Percentiles rank a stretch among this genome's conserved stretches.
phyloP scores from a whole-genome alignment of 2,888 invertebrate genomes.

The Petrolisthes cinctipes region DNA sequence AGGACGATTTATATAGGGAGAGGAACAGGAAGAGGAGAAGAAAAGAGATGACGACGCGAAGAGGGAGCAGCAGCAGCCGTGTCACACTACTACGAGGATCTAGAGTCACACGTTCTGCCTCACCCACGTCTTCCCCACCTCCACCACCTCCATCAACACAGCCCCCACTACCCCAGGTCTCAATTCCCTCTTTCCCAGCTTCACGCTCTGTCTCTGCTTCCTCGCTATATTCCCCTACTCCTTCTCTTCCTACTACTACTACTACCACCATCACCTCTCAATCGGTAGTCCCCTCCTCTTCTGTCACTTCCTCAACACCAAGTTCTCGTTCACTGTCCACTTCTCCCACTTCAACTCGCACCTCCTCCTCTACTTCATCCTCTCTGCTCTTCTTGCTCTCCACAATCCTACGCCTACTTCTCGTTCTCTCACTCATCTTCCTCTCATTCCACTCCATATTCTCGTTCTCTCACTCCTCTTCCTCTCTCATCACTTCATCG shows the following conservation, averaged over 20 bases:
- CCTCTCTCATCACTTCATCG: background rate
- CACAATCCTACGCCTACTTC: background rate
- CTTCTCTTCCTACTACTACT: background rate
- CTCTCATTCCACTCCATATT: background rate
- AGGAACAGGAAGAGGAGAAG: slow-evolving; percentile 68
- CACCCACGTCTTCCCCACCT: no score
- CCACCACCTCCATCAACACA: background rate
- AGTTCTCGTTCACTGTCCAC: background rate
- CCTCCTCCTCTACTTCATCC: background rate
- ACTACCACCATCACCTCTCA: background rate
- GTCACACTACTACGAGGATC: no score
- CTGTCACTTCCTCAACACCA: background rate
- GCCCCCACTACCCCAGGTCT: background rate
- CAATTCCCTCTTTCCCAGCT: background rate
- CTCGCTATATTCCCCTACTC: background rate
- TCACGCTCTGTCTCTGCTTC: background rate
- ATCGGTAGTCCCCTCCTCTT: background rate
- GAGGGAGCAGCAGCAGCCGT: background rate
- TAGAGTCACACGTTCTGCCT: no score
- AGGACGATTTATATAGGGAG: background rate
- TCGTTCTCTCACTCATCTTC: background rate
- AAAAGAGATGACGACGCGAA: slow-evolving; percentile 64
- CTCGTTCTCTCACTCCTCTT: background rate
- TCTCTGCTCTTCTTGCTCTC: background rate
- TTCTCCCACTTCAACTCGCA: background rate